Percentiles rank a stretch among this genome's conserved stretches.
These are phyloP conservation scores for Trichosurus vulpecula DNA, from an alignment of 2,797 vertebrate species.

Conservation along the genomic window DNA sequence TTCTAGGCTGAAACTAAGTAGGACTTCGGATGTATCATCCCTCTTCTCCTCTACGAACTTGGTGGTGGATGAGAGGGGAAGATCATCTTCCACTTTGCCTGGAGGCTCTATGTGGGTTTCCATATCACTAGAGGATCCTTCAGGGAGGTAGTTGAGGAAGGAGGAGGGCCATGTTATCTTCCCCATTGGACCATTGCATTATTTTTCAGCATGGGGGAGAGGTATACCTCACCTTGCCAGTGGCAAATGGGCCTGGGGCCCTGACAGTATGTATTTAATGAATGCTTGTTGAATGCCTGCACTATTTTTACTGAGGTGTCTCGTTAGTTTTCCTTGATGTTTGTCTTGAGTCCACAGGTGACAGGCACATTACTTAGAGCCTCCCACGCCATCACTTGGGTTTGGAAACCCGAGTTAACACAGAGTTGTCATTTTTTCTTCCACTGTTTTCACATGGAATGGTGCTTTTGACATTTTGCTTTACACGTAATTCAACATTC, in stretches of 20 bases:
- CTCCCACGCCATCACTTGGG: conserved; percentile 27
- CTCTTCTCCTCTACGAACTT: not conserved
- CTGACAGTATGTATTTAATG: conserved; percentile 4
- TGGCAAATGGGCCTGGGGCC: not conserved
- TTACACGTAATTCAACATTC: conserved; percentile 46
- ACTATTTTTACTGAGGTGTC: conserved; percentile 7
- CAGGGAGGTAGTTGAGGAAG: not conserved
- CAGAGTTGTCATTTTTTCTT: not conserved
- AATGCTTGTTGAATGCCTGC: conserved; percentile 13
- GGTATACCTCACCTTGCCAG: not conserved
- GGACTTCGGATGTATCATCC: not conserved
- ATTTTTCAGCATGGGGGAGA: not conserved
- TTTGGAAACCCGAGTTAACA: conserved; percentile 1
- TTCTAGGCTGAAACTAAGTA: not conserved
- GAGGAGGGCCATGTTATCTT: not conserved
- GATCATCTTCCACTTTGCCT: not conserved
- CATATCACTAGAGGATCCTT: not conserved
- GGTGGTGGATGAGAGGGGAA: not conserved
- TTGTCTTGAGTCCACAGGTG: not conserved
- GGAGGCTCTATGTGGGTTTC: not conserved
- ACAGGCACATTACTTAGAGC: conserved; percentile 10
- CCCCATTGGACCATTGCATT: not conserved
- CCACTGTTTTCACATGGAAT: not conserved
- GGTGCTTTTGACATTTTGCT: conserved; percentile 25
- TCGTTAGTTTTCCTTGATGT: not conserved